A percentile compares a stretch with the other conserved stretches of the same genome.
Evolutionary conservation across 2,888 invertebrate species (phyloP).

Genomic region (Loripinus fragilis): DNA sequence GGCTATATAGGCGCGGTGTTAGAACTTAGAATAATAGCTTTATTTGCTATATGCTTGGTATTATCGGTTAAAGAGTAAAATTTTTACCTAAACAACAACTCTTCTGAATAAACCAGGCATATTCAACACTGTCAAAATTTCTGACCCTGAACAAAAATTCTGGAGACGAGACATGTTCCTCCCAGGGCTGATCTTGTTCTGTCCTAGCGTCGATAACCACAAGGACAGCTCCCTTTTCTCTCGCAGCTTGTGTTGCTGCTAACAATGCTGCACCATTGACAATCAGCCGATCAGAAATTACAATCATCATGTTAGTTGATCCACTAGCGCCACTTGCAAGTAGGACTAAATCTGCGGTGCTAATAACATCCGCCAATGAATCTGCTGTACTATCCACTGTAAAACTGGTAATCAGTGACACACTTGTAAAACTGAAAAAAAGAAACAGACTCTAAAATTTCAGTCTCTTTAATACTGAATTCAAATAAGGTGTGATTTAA

Average conservation of each 20-base stretch:
- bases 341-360: too few relatives aligned
- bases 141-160: neutral
- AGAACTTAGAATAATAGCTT: too few relatives aligned
- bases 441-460: too few relatives aligned
- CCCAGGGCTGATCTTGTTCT: neutral
- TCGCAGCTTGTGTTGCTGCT: neutral
- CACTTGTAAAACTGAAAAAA: too few relatives aligned
- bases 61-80: too few relatives aligned
- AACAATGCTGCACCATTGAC: neutral
- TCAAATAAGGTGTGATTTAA: too few relatives aligned
- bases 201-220: neutral
- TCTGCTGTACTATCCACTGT: too few relatives aligned
- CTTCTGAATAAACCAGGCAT: constrained; percentile 1
- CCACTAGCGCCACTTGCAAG: neutral
- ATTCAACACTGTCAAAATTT: neutral
- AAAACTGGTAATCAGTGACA: too few relatives aligned
- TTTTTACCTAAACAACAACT: neutral
- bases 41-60: too few relatives aligned
- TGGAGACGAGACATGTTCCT: neutral
- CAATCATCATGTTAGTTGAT: neutral
- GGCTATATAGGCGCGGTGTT: too few relatives aligned
- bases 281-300: neutral
- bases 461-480: too few relatives aligned
- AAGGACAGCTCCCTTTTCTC: neutral
- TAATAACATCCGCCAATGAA: too few relatives aligned